Percentiles rank a stretch among this genome's conserved stretches.
phyloP scores from a whole-genome alignment of 2,113 vertebrate genomes.

The Cephalopholis sonnerati region DNA sequence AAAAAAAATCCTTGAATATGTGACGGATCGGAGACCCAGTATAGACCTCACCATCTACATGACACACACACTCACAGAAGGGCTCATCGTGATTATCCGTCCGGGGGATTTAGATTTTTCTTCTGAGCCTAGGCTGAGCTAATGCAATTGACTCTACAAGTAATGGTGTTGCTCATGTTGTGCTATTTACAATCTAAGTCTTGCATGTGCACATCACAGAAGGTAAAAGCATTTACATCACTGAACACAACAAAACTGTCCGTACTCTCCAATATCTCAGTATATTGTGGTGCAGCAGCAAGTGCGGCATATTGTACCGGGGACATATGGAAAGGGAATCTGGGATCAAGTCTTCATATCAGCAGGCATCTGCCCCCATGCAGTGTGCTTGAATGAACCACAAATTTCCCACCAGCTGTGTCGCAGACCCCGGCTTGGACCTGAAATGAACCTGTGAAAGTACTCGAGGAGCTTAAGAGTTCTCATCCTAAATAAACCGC shows the following conservation, averaged over 20 bases:
- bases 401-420: constrained; percentile 15
- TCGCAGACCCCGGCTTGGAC: too few relatives aligned
- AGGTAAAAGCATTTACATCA: neutral
- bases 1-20: constrained; percentile 6
- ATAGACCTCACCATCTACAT: constrained; percentile 12
- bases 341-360: neutral
- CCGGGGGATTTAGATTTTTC: constrained; percentile 48
- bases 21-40: neutral
- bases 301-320: too few relatives aligned
- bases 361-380: constrained; percentile 2
- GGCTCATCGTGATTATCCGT: constrained; percentile 44
- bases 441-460: constrained; percentile 9
- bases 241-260: neutral
- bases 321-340: neutral
- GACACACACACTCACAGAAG: constrained; percentile 5
- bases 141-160: constrained; percentile 56
- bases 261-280: too few relatives aligned
- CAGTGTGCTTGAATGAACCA: constrained; percentile 5
- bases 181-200: constrained; percentile 27
- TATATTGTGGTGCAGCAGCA: neutral
- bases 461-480: neutral
- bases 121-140: constrained; percentile 47
- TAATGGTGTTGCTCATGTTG: constrained; percentile 28
- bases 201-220: neutral
- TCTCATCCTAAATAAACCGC: neutral